Evolutionary conservation across 2,797 vertebrate species (phyloP).

Genomic region (Myiothlypis chrysogaster): DNA sequence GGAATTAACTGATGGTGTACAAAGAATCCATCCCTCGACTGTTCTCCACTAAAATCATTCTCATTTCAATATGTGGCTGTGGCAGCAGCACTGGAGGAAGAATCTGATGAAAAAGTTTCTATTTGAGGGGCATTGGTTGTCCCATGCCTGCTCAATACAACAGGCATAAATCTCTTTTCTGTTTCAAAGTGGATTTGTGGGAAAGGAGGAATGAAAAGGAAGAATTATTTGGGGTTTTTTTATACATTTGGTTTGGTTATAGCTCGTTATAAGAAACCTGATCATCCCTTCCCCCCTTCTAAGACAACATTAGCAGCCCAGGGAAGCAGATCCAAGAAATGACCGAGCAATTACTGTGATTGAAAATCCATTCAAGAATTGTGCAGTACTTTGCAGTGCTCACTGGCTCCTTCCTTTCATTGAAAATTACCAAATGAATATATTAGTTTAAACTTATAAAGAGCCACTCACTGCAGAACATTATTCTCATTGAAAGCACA

Average conservation of each 20-base stretch:
- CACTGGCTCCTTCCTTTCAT: background rate
- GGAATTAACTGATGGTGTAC: background rate
- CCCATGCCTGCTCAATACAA: background rate
- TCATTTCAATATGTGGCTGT: background rate
- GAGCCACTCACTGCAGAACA: background rate
- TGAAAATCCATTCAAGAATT: background rate
- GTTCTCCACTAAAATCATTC: background rate
- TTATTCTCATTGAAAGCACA: background rate
- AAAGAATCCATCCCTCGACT: background rate
- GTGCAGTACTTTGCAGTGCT: background rate
- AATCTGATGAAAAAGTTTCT: background rate
- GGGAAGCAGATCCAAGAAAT: conserved; percentile 11
- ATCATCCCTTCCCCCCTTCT: background rate
- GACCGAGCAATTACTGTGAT: background rate
- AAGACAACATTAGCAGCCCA: background rate
- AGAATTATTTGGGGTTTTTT: background rate
- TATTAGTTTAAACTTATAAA: background rate
- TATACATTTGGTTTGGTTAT: background rate
- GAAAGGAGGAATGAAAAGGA: background rate
- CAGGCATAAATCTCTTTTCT: background rate
- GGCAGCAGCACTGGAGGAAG: background rate
- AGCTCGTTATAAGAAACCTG: background rate
- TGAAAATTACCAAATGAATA: background rate
- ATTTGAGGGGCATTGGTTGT: background rate
- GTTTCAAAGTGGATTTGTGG: background rate